Evolutionary conservation across 2,797 vertebrate species (phyloP).

Genomic region (Paramormyrops hopkinsi): DNA sequence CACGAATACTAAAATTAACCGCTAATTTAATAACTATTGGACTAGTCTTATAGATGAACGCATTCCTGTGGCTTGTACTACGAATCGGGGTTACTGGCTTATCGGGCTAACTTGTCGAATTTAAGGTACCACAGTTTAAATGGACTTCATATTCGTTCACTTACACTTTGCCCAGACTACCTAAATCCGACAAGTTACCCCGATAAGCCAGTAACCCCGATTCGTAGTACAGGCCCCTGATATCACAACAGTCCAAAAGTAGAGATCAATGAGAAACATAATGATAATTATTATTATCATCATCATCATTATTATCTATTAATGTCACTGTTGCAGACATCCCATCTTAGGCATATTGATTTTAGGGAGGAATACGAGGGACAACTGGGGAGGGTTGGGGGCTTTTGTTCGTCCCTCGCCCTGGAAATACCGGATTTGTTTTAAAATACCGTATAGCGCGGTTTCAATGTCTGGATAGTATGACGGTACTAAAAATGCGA

Average conservation of each 20-base stretch:
- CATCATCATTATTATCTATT: neutral
- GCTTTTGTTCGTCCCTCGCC: neutral
- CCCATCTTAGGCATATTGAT: neutral
- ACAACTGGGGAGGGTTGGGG: neutral
- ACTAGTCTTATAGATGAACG: neutral
- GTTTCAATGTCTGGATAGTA: neutral
- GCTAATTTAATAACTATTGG: neutral
- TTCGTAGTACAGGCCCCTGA: neutral
- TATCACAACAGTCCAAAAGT: neutral
- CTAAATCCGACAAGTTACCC: too few species aligned
- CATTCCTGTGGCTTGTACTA: neutral
- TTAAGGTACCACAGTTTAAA: too few species aligned
- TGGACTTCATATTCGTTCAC: too few species aligned
- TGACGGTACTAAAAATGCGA: neutral
- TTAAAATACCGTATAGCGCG: neutral
- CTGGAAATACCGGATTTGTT: neutral
- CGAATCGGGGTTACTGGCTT: neutral
- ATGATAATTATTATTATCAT: neutral
- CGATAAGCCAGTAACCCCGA: too few species aligned
- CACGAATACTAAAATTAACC: neutral
- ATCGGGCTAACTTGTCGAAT: neutral
- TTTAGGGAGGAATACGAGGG: neutral
- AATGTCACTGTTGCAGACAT: neutral
- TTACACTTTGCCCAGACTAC: too few species aligned
- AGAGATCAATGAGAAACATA: neutral